These are phyloP conservation scores for Ciconia stormi DNA, from an alignment of 2,113 vertebrate genomes.

Conservation along the genomic window DNA sequence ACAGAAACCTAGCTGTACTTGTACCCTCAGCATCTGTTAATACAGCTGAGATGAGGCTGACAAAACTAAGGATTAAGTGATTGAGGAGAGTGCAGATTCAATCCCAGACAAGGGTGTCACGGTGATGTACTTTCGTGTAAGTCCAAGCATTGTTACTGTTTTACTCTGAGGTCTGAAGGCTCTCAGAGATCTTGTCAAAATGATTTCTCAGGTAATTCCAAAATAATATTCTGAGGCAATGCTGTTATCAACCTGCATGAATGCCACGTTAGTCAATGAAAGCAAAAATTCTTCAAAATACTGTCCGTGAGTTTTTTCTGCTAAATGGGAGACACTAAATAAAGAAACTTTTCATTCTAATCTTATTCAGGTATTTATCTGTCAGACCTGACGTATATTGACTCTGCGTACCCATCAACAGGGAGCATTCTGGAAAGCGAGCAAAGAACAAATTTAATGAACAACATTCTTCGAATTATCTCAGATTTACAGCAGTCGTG, in stretches of 20 bases:
- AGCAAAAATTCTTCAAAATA: neutral
- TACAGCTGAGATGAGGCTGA: neutral
- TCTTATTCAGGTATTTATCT: constrained; percentile 91
- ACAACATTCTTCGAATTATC: constrained; percentile 98
- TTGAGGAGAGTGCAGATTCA: neutral
- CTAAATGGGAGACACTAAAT: neutral
- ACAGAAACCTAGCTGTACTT: neutral
- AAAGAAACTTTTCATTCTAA: neutral
- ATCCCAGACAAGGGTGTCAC: neutral
- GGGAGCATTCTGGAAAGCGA: constrained; percentile 98
- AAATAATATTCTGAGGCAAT: neutral
- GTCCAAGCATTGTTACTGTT: neutral
- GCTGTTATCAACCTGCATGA: neutral
- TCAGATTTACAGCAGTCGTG: constrained; percentile 97
- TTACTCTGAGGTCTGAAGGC: neutral
- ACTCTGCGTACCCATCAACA: constrained; percentile 97
- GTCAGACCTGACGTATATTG: constrained; percentile 96
- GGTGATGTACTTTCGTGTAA: neutral
- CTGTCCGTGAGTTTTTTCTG: neutral
- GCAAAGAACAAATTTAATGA: constrained; percentile 97
- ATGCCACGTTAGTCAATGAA: rapidly evolving
- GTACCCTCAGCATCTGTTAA: neutral
- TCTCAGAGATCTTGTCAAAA: neutral
- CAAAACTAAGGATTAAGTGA: neutral
- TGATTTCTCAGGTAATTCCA: neutral